Base-by-base conservation (phyloP, 2,113 vertebrate genomes). In the Poeciliopsis occidentalis region DNA sequence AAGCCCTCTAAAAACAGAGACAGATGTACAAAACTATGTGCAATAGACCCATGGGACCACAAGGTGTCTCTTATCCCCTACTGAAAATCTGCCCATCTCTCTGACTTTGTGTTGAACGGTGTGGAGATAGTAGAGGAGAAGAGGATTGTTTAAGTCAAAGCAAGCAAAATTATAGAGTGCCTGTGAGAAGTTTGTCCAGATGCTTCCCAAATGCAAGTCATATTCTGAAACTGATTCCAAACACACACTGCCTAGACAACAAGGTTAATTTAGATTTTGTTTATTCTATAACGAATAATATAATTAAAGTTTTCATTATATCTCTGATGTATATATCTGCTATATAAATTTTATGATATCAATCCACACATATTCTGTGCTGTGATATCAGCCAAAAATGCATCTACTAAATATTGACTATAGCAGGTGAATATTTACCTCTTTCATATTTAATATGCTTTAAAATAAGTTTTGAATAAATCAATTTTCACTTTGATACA, bases 11-110 rank as follows among this genome's bases (percentile, higher is more conserved):
- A 34, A 54, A 77, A 27, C 1, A 37, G 2, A 0, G 11, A 30
- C 2, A 6, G 8, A 27, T 22, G 31, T 44, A 29, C 5, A 26
- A 34, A 32, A 65, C 6, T 0, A 12, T 44, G 15, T 92, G 90
- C 72, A 87, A 79, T 87, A 64, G 65, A 60, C 78, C 26, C 54
- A 4, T 4, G n/a, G 69, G 86, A 83, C 89, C 94, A 94, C 90
- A 80, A 89, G 94, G 87, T 83, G 94, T 91, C 94, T 90, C 94
- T 93, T 88, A 65, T 79, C 79, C 87, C 92, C 93, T 87, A 93
- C 65, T 31, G n/a, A 22, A 81, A 51, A 80, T 10, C 19, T 37
- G 5, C 22, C 32, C 30, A 57, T 47, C 44, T 0, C 60, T 12
- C 8, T 60, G 30, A 27, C 31, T 73, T 72, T 39, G 72, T 66